Percentiles rank a stretch among this genome's conserved stretches.
Evolutionary conservation across 2,797 vertebrate genomes (phyloP).

Genomic region (Gymnothorax javanicus): DNA sequence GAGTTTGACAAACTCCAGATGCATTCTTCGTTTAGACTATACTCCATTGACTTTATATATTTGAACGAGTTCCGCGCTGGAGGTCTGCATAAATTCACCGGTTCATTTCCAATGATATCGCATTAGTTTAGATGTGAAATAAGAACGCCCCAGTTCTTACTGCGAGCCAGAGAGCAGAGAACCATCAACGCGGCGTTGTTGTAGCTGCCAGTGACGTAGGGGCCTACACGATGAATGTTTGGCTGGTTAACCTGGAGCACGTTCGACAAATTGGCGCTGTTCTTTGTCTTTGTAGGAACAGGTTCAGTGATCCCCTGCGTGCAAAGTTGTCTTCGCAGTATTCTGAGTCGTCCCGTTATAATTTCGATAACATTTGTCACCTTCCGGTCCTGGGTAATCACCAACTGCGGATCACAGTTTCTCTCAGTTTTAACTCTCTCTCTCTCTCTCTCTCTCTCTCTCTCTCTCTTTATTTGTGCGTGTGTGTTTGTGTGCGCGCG

Average conservation of each 20-base stretch:
- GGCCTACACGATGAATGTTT: constrained; percentile 19
- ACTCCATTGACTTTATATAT: constrained; percentile 53
- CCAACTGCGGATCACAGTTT: no score
- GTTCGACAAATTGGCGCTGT: neutral
- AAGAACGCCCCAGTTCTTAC: constrained; percentile 50
- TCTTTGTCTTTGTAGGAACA: neutral
- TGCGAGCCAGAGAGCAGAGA: neutral
- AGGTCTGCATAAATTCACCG: constrained; percentile 54
- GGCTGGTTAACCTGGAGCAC: constrained; percentile 2
- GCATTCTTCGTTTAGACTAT: constrained; percentile 52
- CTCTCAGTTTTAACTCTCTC: no score
- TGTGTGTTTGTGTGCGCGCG: neutral
- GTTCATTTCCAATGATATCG: constrained; percentile 48
- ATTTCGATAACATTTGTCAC: no score
- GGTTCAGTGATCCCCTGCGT: neutral
- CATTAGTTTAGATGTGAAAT: constrained; percentile 46
- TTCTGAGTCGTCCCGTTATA: neutral
- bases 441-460: no score
- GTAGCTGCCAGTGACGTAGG: constrained; percentile 27
- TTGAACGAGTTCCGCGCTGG: constrained; percentile 52
- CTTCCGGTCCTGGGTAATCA: no score
- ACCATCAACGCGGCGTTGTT: neutral
- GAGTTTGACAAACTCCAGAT: constrained; percentile 53
- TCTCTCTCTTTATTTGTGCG: no score
- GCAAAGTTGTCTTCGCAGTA: neutral